Percentiles rank a stretch among this genome's conserved stretches.
Evolutionary conservation across 2,888 invertebrate species (phyloP).

Genomic region (Pseudococcus viburni): DNA sequence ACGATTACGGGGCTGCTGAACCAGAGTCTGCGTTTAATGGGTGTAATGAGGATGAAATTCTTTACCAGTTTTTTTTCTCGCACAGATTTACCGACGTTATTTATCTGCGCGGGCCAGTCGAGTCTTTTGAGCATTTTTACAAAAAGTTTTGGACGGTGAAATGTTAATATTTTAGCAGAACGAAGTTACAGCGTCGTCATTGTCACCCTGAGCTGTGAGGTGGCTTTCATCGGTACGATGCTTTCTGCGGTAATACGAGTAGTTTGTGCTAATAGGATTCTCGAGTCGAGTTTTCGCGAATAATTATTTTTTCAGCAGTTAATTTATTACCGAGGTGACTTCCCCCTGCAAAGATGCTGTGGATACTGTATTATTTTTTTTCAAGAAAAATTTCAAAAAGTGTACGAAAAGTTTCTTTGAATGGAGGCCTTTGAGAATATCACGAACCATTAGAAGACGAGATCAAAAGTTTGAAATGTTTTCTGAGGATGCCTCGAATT

Average conservation of each 20-base stretch:
- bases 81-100: background rate
- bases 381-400: background rate
- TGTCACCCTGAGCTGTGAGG: background rate
- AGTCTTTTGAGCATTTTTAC: background rate
- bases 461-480: background rate
- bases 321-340: background rate
- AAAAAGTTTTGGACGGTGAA: background rate
- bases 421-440: background rate
- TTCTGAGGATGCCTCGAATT: background rate
- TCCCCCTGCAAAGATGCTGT: background rate
- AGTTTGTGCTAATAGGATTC: slow-evolving; percentile 7
- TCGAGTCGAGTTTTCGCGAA: background rate
- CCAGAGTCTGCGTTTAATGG: slow-evolving; percentile 5
- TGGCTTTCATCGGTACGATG: background rate
- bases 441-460: background rate
- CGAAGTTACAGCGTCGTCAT: background rate
- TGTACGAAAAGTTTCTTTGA: slow-evolving; percentile 10
- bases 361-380: background rate
- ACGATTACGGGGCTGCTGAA: background rate
- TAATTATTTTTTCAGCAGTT: background rate
- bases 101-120: background rate
- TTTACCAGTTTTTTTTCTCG: background rate
- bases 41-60: background rate
- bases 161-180: slow-evolving; percentile 11
- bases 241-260: background rate